Base-by-base conservation (phyloP, 2,113 vertebrate genomes). In the Ceuthmochares aereus region DNA sequence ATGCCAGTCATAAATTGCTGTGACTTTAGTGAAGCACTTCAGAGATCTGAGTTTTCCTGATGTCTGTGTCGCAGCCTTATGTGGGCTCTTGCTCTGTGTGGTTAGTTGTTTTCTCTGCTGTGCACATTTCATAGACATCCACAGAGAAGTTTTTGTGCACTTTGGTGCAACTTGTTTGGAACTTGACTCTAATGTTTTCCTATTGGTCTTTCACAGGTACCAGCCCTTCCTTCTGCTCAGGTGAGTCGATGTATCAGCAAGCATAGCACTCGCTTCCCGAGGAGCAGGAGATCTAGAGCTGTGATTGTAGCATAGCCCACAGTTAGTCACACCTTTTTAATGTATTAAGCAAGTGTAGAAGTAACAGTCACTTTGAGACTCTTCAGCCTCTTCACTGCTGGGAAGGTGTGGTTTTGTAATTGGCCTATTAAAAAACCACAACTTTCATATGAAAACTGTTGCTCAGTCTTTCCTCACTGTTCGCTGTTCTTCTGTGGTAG, bases 171-270 rank as follows among this genome's bases (percentile, higher is more conserved):
- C 21, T 56, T 63, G 18, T 47, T 62, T 73, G 45, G 51, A 34
- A 32, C 16, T 8, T 43, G 52, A 63, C 58, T 40, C 40, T 91
- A 12, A 63, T 55, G 12, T 20, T 81, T 74, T 81, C 26, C 60
- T 62, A 0, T 93, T 87, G 51, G 22, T 91, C 37, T 90, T 95
- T 87, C 40, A 26, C 79, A 97, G 95, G 72, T 86, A 88, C 68
- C 83, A 66, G 90, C 76, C 85, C 90, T 84, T 92, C 90, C 90
- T 93, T 84, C 96, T 94, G 95, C 88, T 84, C 72, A 94, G 95
- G 93, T 97, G 45, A 80, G 95, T 89, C 6, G 2, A 7, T 36
- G 8, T 30, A 12, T 59, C 42, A 42, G 14, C 37, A 22, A 58
- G 16, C 49, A 30, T 2, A 59, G 29, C 68, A 17, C 26, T 1